Conservation (phyloP, 2,113 vertebrate genomes). For the Odocoileus virginianus region DNA sequence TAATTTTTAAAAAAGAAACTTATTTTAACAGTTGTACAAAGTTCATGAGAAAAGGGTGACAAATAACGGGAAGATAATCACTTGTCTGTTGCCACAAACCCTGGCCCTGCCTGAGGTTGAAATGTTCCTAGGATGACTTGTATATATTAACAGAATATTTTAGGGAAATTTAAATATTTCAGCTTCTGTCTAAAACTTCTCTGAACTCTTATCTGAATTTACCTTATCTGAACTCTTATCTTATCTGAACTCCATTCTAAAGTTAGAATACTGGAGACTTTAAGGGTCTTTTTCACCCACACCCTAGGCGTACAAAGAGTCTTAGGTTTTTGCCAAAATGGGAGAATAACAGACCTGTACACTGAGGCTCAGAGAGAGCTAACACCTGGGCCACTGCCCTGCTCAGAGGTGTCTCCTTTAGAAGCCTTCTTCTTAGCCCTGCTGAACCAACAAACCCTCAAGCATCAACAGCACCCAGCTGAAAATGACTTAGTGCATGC, state of each 20-base stretch:
- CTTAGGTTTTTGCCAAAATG: not conserved
- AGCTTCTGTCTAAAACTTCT: not conserved
- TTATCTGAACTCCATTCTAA: not conserved
- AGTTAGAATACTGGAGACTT: not conserved
- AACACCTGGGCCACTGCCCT: not conserved
- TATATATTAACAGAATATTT: not conserved
- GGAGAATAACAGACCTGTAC: not conserved
- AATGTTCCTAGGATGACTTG: not conserved
- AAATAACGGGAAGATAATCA: not conserved
- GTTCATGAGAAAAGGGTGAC: not conserved
- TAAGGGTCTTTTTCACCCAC: not conserved
- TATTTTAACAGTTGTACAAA: not conserved
- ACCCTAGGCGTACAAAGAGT: not conserved
- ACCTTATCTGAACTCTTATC: not conserved
- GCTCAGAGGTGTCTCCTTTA: not conserved
- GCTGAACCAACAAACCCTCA: not conserved
- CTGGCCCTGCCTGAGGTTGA: not conserved
- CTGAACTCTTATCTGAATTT: not conserved
- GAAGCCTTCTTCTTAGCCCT: not conserved
- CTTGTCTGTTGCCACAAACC: not conserved
- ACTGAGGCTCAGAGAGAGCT: not conserved
- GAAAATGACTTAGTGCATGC: not conserved
- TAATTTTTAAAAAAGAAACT: not conserved
- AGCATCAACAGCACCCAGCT: not conserved
- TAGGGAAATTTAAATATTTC: not conserved